Evolutionary conservation across 2,797 vertebrate genomes (phyloP).

Genomic region (Loriculus beryllinus): DNA sequence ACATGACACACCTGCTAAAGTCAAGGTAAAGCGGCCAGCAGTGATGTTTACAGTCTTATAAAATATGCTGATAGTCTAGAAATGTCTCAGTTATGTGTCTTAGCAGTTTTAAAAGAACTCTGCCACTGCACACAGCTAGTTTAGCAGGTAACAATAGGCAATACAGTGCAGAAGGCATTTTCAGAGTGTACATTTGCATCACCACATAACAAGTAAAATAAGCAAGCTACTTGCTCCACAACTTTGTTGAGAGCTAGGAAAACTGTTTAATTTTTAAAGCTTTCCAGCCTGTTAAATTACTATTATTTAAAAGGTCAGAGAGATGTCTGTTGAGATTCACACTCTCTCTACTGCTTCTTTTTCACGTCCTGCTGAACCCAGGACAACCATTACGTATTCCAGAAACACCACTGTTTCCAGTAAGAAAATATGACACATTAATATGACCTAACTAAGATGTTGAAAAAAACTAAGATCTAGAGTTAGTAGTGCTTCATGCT

Average conservation of each 20-base stretch:
- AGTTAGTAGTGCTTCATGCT: accelerated
- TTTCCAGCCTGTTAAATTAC: neutral
- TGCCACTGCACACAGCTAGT: neutral
- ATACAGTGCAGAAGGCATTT: accelerated
- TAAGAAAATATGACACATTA: accelerated
- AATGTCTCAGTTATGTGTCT: neutral
- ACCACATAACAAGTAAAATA: accelerated
- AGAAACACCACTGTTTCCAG: neutral
- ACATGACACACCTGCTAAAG: neutral
- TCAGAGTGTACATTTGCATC: neutral
- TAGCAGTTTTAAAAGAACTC: neutral
- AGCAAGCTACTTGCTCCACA: neutral
- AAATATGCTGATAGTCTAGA: neutral
- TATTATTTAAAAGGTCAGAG: neutral
- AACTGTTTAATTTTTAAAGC: neutral
- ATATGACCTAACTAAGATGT: neutral
- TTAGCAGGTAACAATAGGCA: neutral
- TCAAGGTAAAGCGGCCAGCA: neutral
- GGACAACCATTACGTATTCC: neutral
- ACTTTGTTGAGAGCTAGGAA: neutral
- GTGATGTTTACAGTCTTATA: neutral
- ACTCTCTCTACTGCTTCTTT: neutral
- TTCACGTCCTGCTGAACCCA: too few species aligned
- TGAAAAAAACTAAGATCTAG: neutral
- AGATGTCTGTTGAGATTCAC: neutral